Evolutionary conservation across 2,888 invertebrate genomes (phyloP).

Genomic region (Caenorhabditis zanzibari): DNA sequence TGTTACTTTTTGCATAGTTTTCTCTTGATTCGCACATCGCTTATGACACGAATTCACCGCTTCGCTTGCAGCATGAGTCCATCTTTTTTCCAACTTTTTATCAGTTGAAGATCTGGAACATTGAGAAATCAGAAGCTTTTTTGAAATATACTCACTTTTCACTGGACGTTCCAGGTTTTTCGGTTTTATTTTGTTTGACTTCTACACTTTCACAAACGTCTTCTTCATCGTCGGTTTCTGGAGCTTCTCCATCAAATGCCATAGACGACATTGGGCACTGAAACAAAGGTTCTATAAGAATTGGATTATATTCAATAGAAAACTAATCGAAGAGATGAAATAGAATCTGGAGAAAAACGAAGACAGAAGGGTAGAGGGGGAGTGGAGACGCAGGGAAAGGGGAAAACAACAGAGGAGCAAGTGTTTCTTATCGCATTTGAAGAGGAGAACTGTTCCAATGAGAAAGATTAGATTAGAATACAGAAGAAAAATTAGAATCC

Average conservation of each 20-base stretch:
- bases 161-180: constrained; percentile 7
- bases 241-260: constrained; percentile 59
- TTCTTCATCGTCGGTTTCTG: constrained; percentile 64
- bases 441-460: too few relatives aligned
- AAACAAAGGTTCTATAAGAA: neutral
- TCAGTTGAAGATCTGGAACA: constrained; percentile 24
- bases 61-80: constrained; percentile 38
- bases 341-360: neutral
- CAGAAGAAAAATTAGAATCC: too few relatives aligned
- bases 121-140: neutral
- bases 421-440: constrained; percentile 26
- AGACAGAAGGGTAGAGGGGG: neutral
- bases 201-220: constrained; percentile 6
- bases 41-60: constrained; percentile 11
- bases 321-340: neutral
- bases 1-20: constrained; percentile 49
- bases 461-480: too few relatives aligned
- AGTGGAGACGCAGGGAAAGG: constrained; percentile 15
- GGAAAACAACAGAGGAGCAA: constrained; percentile 9
- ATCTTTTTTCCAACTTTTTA: constrained; percentile 34
- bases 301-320: neutral
- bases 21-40: constrained; percentile 33
- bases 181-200: neutral
- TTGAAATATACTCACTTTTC: constrained; percentile 9
- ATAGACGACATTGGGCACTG: constrained; percentile 35